These are phyloP conservation scores for Diadromus collaris DNA, from an alignment of 2,888 invertebrate genomes.

Conservation along the genomic window DNA sequence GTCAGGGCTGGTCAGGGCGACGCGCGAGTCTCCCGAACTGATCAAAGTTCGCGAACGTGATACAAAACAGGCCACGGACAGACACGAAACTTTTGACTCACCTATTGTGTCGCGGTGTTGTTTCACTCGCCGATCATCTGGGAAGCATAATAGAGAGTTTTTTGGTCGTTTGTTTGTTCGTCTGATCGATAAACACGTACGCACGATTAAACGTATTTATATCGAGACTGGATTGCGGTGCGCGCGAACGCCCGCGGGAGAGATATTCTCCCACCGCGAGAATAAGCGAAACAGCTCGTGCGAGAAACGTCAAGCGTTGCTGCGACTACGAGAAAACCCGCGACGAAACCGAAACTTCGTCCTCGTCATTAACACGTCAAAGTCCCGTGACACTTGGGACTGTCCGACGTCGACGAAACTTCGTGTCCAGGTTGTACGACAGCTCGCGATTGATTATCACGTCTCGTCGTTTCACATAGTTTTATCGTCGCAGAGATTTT, in stretches of 20 bases:
- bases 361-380: conserved; percentile 55
- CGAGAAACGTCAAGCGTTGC: conserved; percentile 48
- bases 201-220: background rate
- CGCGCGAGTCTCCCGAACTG: background rate
- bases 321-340: conserved; percentile 39
- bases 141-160: conserved; percentile 52
- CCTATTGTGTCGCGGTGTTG: conserved; percentile 55
- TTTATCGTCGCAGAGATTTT: conserved; percentile 41
- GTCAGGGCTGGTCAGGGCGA: background rate
- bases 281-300: conserved; percentile 1
- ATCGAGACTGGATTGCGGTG: background rate
- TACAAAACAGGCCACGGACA: background rate
- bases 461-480: conserved; percentile 61
- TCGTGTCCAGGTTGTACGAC: conserved; percentile 36
- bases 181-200: conserved; percentile 10
- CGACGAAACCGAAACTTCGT: conserved; percentile 58
- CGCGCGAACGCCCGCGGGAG: conserved; percentile 34
- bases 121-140: conserved; percentile 57
- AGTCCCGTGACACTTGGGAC: conserved; percentile 34
- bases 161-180: conserved; percentile 10
- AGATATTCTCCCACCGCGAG: conserved; percentile 38
- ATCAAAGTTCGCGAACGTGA: conserved; percentile 29
- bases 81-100: conserved; percentile 37
- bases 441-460: conserved; percentile 20
- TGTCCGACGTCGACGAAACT: conserved; percentile 35